Percentiles rank a stretch among this genome's conserved stretches.
Evolutionary conservation across 2,113 vertebrate genomes (phyloP).

Genomic region (Sterna hirundo): DNA sequence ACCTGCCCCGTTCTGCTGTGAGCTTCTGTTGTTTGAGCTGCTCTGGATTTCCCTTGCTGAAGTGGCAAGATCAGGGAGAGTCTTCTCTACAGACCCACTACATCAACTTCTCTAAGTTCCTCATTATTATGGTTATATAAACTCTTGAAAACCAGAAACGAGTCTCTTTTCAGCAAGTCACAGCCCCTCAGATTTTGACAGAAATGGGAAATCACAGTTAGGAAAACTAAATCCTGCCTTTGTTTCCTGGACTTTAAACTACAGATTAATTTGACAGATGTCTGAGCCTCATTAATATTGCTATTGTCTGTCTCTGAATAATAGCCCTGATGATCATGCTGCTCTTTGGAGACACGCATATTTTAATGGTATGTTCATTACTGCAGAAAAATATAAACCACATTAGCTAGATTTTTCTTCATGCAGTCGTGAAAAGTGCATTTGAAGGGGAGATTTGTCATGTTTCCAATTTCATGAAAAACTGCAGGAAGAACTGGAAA

Average conservation of each 20-base stretch:
- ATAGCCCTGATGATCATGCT: neutral
- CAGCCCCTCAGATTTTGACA: neutral
- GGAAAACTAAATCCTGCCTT: slow-evolving; percentile 23
- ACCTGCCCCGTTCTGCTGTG: neutral
- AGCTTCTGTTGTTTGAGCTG: neutral
- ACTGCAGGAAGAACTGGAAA: neutral
- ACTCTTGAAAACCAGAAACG: neutral
- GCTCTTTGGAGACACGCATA: neutral
- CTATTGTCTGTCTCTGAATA: slow-evolving; percentile 25
- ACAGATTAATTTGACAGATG: slow-evolving; percentile 36
- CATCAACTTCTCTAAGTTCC: neutral
- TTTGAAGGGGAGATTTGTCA: neutral
- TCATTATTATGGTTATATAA: neutral
- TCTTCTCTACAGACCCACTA: neutral
- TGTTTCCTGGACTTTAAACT: neutral
- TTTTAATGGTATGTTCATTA: neutral
- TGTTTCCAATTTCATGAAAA: neutral
- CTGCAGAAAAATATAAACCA: neutral
- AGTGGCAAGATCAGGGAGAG: neutral
- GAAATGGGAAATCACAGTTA: slow-evolving; percentile 37
- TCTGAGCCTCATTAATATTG: slow-evolving; percentile 46
- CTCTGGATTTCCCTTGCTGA: neutral
- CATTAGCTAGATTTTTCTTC: neutral
- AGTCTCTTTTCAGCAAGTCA: neutral
- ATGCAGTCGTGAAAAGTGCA: neutral